Evolutionary conservation across 2,113 vertebrate species (phyloP), one percentile per base, ranked within the genome.

Genomic region (Butastur rufipennis): DNA sequence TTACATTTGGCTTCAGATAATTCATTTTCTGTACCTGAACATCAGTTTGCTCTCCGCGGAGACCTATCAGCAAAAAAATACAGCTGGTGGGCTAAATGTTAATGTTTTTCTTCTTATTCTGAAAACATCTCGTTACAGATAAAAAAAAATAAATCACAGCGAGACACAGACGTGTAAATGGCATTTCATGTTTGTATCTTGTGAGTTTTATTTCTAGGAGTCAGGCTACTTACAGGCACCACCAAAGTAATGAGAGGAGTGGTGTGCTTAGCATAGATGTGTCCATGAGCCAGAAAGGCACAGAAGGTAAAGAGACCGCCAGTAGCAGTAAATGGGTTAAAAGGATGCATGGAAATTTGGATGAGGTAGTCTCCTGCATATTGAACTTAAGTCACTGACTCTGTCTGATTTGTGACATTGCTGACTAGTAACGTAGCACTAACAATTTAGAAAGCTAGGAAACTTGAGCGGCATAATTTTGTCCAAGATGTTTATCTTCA

Each of bases 1-100:
- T 97, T 95, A 78, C 92, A 89, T 95, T 96, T 93, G 81, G 58
- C 88, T 97, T 78, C 79, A 81, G 71, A 81, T 89, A 94, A 96
- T 97, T 95, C 85, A 93, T 96, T 96, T 95, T 95, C 90, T 94
- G 50, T 91, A 61, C 71, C 81, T 58, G 66, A 89, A 83, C 78
- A 97, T 86, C 7, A 10, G 88, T 87, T 93, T 89, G 84, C 56
- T 93, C 62, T 83, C 85, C 83, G 45, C 43, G 89, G 87, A 97
- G 84, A 91, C 48, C 74, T 77, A 90, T 71, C 85, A 86, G 90
- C 17, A 78, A 87, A 92, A 91, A 85, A 52, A 42, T 5, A 21
- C 34, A 70, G 43, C 63, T 82, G 71, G 65, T 59, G 42, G 42
- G 71, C 52, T 97, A 92, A 86, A 95, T 50, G 18, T 81, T 90